Base-by-base conservation (phyloP, 1,140 invertebrate species). In the Pemphigus obesinymphae region DNA sequence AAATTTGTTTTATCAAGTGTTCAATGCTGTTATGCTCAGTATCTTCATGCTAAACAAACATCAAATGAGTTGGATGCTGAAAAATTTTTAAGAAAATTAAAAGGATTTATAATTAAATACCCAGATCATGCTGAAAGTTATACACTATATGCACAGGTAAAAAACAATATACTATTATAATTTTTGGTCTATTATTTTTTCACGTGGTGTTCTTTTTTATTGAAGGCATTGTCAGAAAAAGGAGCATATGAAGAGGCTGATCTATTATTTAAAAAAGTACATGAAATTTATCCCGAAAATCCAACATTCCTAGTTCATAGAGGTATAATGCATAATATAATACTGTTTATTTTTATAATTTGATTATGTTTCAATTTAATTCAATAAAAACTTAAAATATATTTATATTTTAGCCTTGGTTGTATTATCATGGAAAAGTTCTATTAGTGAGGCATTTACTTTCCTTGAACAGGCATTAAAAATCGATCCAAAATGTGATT, bases 401-500 rank as follows among this genome's bases (percentile, higher is more conserved):
- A 40, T n/a, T 8, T 8, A 53, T 53, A n/a, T 34, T 61, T 61
- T 29, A 89, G 92, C 82, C 87, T 97, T 58, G 94, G 96, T 85
- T 61, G 76, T 34, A 43, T 31, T 80, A 29, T 80, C 76, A 20
- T 95, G 93, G 91, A 91, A 91, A 86, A 90, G 92, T 86, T 89
- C 97, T 87, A 89, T 96, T 66, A 91, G 94, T n/a, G 91, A 92
- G 85, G 93, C 94, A 43, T 89, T 95, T 0, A 88, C 92, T 82
- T 89, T 93, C 45, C 93, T 98, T 45, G 91, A 93, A 55, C 91
- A 93, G 88, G 95, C 95, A 4, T 91, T 98, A 82, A 90, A 94
- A 85, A 88, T 96, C 83, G 97, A 99, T 89, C 90, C 93, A 34
- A 95, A 94, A 87, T 97, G 96, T 89, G 93, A 96, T 88, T 94